Evolutionary conservation across 2,888 invertebrate genomes (phyloP).

Genomic region (Polylopha cassiicola): DNA sequence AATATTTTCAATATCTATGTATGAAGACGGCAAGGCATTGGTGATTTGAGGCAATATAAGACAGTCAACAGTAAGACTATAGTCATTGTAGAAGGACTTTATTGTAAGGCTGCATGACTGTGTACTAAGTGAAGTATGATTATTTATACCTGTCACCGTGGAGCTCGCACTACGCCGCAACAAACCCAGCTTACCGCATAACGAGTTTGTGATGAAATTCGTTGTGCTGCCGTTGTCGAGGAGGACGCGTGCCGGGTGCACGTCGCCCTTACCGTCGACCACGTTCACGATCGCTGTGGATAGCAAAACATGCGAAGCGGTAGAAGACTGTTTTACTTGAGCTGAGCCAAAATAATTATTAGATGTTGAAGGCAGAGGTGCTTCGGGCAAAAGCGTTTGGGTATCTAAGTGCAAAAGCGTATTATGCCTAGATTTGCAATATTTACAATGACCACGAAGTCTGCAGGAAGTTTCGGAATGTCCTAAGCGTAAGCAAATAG

Average conservation of each 20-base stretch:
- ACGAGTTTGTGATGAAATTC: slow-evolving; percentile 15
- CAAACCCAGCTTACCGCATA: slow-evolving; percentile 20
- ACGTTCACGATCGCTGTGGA: slow-evolving; percentile 19
- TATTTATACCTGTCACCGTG: slow-evolving; percentile 25
- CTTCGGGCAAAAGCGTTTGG: neutral
- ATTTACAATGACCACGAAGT: neutral
- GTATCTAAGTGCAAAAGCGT: neutral
- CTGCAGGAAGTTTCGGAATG: slow-evolving; percentile 1
- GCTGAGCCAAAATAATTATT: too few species aligned
- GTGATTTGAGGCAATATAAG: slow-evolving; percentile 23
- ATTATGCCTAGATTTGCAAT: slow-evolving; percentile 3
- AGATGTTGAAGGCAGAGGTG: neutral
- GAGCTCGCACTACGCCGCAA: slow-evolving; percentile 16
- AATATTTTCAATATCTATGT: slow-evolving; percentile 11
- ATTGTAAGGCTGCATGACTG: slow-evolving; percentile 20
- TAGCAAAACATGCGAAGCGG: slow-evolving; percentile 11
- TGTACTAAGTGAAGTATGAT: slow-evolving; percentile 19
- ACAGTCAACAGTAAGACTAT: slow-evolving; percentile 20
- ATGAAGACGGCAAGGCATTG: slow-evolving; percentile 17
- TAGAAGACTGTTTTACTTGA: neutral
- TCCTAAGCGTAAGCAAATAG: slow-evolving; percentile 6
- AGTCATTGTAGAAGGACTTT: slow-evolving; percentile 19
- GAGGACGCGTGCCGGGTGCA: slow-evolving; percentile 6
- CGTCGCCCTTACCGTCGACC: slow-evolving; percentile 5
- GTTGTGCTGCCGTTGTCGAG: slow-evolving; percentile 18